These are phyloP conservation scores for Sturnira hondurensis DNA, from an alignment of 2,113 vertebrate genomes.

Conservation along the genomic window DNA sequence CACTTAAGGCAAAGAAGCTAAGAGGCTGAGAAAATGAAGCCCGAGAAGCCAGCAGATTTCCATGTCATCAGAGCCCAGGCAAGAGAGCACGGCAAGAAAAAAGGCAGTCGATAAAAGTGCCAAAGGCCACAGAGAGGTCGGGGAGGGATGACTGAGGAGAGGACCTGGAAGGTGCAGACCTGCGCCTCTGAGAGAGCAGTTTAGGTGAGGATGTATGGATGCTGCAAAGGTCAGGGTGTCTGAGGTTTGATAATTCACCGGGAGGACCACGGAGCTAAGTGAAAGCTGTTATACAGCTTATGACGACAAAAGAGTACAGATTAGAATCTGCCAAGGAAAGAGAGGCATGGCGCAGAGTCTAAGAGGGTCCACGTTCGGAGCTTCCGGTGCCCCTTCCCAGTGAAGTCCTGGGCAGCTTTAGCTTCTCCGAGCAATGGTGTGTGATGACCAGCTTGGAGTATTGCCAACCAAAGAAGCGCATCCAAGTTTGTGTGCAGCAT, in stretches of 20 bases:
- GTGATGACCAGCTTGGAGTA: neutral
- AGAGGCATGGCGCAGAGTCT: neutral
- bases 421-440: neutral
- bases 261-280: neutral
- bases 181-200: neutral
- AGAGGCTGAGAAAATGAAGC: neutral
- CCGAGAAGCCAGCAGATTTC: neutral
- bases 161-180: neutral
- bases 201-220: neutral
- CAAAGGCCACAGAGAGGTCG: neutral
- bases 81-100: neutral
- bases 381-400: neutral
- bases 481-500: neutral
- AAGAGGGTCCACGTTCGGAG: neutral
- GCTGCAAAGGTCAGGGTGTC: neutral
- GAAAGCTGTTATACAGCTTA: neutral
- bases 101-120: neutral
- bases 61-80: neutral
- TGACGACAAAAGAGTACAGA: neutral
- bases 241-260: neutral
- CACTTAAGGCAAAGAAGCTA: neutral
- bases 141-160: neutral
- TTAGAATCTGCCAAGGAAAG: neutral
- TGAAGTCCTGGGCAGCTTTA: neutral
- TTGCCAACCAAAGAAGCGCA: neutral